phyloP scores from a whole-genome alignment of 2,888 invertebrate species.

The Torymus auratus region DNA sequence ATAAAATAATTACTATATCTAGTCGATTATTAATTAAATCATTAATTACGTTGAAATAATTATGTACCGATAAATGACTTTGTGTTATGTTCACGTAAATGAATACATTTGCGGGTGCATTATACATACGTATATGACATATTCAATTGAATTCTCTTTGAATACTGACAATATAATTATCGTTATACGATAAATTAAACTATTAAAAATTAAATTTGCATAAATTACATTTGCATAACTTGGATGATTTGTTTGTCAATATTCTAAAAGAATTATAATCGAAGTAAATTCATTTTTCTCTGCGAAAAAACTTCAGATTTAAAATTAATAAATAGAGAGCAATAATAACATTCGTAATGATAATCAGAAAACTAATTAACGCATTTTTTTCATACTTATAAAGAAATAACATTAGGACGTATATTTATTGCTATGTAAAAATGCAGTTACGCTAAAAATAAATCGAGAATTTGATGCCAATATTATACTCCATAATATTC shows the following conservation, averaged over 20 bases:
- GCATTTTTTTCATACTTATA: conserved; percentile 6
- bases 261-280: background rate
- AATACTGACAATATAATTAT: background rate
- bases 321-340: conserved; percentile 19
- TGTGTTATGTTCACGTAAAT: too few relatives aligned
- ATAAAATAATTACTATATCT: too few relatives aligned
- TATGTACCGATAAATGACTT: too few relatives aligned
- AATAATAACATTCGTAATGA: conserved; percentile 24
- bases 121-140: too few relatives aligned
- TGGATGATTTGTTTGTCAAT: background rate
- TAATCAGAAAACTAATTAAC: conserved; percentile 13
- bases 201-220: too few relatives aligned
- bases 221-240: too few relatives aligned
- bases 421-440: conserved; percentile 35
- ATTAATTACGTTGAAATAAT: too few relatives aligned
- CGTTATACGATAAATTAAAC: background rate
- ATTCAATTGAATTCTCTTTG: conserved; percentile 2
- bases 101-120: too few relatives aligned
- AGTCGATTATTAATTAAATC: too few relatives aligned
- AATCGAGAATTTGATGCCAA: conserved; percentile 43
- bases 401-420: conserved; percentile 1
- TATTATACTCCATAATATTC: conserved; percentile 2
- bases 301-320: conserved; percentile 25
- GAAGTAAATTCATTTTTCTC: conserved; percentile 37
- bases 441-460: conserved; percentile 18